Evolutionary conservation across 2,113 vertebrate species (phyloP), one percentile per base, ranked within the genome.

Genomic region (Lasiurus borealis): DNA sequence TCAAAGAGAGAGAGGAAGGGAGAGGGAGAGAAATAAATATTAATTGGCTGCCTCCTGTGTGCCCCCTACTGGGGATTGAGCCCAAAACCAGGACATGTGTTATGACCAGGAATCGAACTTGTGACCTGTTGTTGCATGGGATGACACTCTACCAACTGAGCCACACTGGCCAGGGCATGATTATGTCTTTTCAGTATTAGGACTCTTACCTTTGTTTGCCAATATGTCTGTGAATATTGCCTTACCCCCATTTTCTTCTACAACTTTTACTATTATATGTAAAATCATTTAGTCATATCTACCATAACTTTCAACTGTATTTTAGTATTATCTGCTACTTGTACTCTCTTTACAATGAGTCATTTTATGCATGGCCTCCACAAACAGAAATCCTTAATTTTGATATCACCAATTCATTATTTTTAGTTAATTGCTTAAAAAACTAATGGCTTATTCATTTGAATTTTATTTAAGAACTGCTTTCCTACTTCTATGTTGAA

Each of bases 331-430:
- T 66, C 54, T 66, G 9, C 64, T 52, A 82, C 54, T 73, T 81
- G n/a, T 52, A 40, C 23, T 72, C 52, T 88, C 7, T 11, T 82
- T 46, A 48, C 34, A 88, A 0, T 82, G n/a, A 71, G 14, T 73
- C 44, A 82, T 72, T 88, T 73, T 88, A 34, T 54, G 4, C n/a
- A 52, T 82, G 66, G 19, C 66, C 2, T 88, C 66, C 19, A 66
- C 27, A 88, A 75, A 81, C 2, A 66, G 52, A 87, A 54, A 93
- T 64, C 15, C 57, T 88, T 82, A 90, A 90, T 82, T 82, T 93
- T 90, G 36, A 81, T 69, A 48, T 34, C 76, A 44, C 12, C 40
- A 73, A 64, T 62, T 72, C 71, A 86, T 75, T 5, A 34, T n/a
- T 86, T 72, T 76, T 81, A 93, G 52, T 81, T 50, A 86, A 62